phyloP scores from a whole-genome alignment of 2,888 invertebrate species.

The Thereva unica region DNA sequence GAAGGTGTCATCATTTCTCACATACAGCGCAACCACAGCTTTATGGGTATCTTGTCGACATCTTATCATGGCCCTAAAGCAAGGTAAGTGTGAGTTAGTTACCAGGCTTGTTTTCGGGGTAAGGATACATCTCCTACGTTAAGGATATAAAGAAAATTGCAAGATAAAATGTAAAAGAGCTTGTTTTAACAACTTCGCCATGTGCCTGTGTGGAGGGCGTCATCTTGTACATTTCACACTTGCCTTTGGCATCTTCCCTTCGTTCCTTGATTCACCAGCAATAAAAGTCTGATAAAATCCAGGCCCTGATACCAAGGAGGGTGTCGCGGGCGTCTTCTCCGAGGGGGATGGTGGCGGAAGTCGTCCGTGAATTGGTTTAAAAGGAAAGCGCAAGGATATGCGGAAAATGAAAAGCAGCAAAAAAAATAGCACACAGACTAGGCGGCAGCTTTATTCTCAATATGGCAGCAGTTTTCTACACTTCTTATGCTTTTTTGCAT shows the following conservation, averaged over 20 bases:
- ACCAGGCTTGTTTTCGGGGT: no score
- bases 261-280: constrained; percentile 8
- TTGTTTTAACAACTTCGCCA: constrained; percentile 26
- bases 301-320: no score
- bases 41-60: constrained; percentile 8
- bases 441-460: constrained; percentile 23
- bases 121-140: background rate
- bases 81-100: no score
- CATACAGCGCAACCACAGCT: constrained; percentile 2
- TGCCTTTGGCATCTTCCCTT: constrained; percentile 6
- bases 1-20: constrained; percentile 21
- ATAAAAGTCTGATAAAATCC: constrained; percentile 9
- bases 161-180: constrained; percentile 30
- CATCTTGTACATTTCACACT: constrained; percentile 23
- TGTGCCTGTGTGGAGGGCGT: constrained; percentile 15
- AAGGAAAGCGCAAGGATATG: constrained; percentile 9
- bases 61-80: no score
- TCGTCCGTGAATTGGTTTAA: constrained; percentile 23
- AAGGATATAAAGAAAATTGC: constrained; percentile 18
- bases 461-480: constrained; percentile 28
- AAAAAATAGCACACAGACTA: constrained; percentile 23
- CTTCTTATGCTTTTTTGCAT: constrained; percentile 20
- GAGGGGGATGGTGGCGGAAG: constrained; percentile 10
- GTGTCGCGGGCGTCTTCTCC: background rate
- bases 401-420: constrained; percentile 9